phyloP scores from a whole-genome alignment of 2,888 invertebrate species.

The Agonopterix heracliana region DNA sequence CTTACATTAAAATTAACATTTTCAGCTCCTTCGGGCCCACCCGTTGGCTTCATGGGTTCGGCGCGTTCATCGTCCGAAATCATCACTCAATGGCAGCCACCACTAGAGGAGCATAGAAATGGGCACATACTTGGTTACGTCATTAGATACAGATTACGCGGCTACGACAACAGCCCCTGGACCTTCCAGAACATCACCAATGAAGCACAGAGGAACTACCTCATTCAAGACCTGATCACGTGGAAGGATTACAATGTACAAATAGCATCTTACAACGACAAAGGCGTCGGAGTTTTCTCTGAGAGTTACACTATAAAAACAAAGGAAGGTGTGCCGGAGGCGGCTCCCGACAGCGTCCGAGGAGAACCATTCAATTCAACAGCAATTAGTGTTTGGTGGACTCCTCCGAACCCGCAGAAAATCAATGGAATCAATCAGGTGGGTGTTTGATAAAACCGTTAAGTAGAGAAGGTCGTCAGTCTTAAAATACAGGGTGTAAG shows the following conservation, averaged over 20 bases:
- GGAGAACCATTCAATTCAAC: constrained; percentile 92
- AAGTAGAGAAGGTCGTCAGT: not conserved
- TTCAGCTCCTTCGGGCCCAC: constrained; percentile 96
- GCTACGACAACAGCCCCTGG: constrained; percentile 96
- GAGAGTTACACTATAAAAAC: constrained; percentile 95
- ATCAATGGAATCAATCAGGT: constrained; percentile 98
- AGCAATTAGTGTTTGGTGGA: constrained; percentile 89
- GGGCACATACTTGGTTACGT: constrained; percentile 96
- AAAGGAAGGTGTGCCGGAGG: constrained; percentile 96
- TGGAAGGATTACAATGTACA: constrained; percentile 98
- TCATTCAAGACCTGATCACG: constrained; percentile 94
- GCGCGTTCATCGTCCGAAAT: constrained; percentile 96
- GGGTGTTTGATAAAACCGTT: constrained; percentile 1
- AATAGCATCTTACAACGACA: constrained; percentile 97
- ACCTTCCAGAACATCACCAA: constrained; percentile 93
- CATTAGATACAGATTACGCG: constrained; percentile 91
- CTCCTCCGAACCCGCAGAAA: constrained; percentile 97
- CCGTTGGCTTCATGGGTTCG: constrained; percentile 95
- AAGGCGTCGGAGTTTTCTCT: constrained; percentile 95
- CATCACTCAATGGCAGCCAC: constrained; percentile 98
- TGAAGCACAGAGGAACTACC: constrained; percentile 92
- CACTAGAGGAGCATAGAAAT: constrained; percentile 94
- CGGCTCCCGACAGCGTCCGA: constrained; percentile 89
- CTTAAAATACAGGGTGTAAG: too few relatives aligned
- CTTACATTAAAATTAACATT: too few relatives aligned